Conservation (phyloP, 53 echinoderm and acorn worm species). For the Paracentrotus lividus region DNA sequence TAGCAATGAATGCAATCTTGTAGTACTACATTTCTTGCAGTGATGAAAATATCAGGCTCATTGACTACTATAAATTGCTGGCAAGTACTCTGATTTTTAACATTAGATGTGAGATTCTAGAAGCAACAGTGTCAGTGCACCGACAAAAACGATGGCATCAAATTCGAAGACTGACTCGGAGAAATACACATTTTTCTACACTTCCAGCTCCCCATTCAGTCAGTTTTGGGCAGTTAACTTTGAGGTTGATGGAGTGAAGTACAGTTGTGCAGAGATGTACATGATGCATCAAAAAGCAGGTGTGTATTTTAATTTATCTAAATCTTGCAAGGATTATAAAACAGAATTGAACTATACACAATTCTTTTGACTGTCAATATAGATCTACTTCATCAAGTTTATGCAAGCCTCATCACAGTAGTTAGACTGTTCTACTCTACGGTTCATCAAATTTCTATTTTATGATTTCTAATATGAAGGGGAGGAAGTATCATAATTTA, state of each 20-base stretch:
- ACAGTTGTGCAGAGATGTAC: slow-evolving; percentile 91
- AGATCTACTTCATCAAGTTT: too few relatives aligned
- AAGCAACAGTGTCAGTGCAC: background rate
- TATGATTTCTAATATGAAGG: too few relatives aligned
- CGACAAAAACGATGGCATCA: slow-evolving; percentile 26
- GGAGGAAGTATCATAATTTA: too few relatives aligned
- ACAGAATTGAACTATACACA: too few relatives aligned
- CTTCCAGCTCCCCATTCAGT: slow-evolving; percentile 81
- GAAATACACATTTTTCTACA: slow-evolving; percentile 87
- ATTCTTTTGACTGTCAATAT: too few relatives aligned
- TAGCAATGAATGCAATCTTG: background rate
- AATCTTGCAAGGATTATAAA: too few relatives aligned
- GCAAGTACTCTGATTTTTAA: background rate
- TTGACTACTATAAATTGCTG: background rate
- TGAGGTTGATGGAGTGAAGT: slow-evolving; percentile 78
- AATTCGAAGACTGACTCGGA: background rate
- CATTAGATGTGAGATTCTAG: background rate
- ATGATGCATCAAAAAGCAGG: slow-evolving; percentile 99
- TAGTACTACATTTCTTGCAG: background rate
- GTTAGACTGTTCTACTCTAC: too few relatives aligned
- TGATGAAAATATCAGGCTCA: too few relatives aligned
- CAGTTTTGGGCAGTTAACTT: slow-evolving; percentile 84
- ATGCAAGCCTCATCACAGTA: too few relatives aligned
- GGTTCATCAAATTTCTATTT: too few relatives aligned
- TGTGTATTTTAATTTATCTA: too few relatives aligned